Conservation (phyloP, 1,140 invertebrate genomes). For the Drosophila baimaii region DNA sequence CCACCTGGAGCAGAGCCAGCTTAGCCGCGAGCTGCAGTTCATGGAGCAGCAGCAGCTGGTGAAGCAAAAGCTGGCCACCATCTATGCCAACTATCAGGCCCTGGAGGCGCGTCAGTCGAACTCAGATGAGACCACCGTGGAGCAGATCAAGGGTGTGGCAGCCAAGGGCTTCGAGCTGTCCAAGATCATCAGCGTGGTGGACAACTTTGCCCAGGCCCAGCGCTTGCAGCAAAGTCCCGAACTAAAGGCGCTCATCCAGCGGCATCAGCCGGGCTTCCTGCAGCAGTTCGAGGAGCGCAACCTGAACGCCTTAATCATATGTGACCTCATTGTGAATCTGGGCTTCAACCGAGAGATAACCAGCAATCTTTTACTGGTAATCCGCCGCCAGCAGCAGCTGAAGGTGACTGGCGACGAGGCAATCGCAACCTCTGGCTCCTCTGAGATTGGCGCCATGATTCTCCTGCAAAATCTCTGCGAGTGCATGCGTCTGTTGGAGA, state of each 20-base stretch:
- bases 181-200: constrained; percentile 78
- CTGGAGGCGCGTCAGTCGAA: constrained; percentile 46
- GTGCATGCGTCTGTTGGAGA: constrained; percentile 68
- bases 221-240: constrained; percentile 65
- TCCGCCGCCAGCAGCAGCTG: constrained; percentile 71
- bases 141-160: constrained; percentile 76
- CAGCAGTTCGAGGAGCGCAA: constrained; percentile 72
- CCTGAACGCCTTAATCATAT: constrained; percentile 69
- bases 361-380: constrained; percentile 69
- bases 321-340: constrained; percentile 76
- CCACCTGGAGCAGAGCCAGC: constrained; percentile 79
- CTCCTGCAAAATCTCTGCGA: constrained; percentile 74
- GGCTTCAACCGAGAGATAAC: constrained; percentile 78
- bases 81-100: constrained; percentile 69
- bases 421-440: neutral
- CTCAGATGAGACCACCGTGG: constrained; percentile 58
- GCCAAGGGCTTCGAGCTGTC: constrained; percentile 72
- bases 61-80: constrained; percentile 71
- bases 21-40: constrained; percentile 84
- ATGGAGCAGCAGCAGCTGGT: constrained; percentile 84
- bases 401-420: constrained; percentile 23
- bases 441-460: constrained; percentile 66
- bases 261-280: constrained; percentile 69
- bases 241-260: constrained; percentile 51
- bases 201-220: constrained; percentile 81